Evolutionary conservation across 2,888 invertebrate genomes (phyloP), one percentile per base, ranked within the genome.

Genomic region (Dugesia japonica): DNA sequence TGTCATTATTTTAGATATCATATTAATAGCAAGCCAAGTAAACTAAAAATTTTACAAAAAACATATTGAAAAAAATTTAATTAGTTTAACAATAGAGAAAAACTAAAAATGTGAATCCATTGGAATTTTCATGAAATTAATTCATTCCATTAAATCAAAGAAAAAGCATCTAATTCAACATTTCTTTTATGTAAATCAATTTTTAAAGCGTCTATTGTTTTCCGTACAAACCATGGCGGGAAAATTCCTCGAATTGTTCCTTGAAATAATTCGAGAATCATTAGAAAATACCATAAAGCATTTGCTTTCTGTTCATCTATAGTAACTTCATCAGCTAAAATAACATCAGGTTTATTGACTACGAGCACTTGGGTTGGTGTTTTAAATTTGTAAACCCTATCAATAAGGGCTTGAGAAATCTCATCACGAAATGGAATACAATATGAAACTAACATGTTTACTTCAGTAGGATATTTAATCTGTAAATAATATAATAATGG

Each of bases 211-310:
- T 23, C 23, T 20, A 56, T 56, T 13, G 17, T n/a, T 56, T n/a
- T 23, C 23, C 56, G 4, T n/a, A 56, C 56, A 56, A 38, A 56
- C n/a, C n/a, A 56, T 7, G 23, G n/a, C 56, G 56, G 56, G n/a
- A 56, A 20, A 7, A 23, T n/a, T 56, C 56, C 56, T 4, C 56
- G 56, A 56, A 56, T n/a, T 4, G 23, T 23, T 56, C 56, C 56
- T 56, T 56, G 56, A 56, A 56, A 56, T 56, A 56, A 56, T 56
- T 56, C 56, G 1, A 56, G 17, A 56, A 56, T 56, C 56, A 56
- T 56, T 23, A 56, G n/a, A n/a, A 56, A 56, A 56, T 20, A 56
- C 56, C 56, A 56, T n/a, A 56, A 56, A 1, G 17, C 1, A 56
- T 56, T 56, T 4, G 56, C 56, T 56, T 56, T 56, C 56, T 4